These are phyloP conservation scores for Epirrhoe alternata DNA, from an alignment of 2,888 invertebrate genomes.

Conservation along the genomic window DNA sequence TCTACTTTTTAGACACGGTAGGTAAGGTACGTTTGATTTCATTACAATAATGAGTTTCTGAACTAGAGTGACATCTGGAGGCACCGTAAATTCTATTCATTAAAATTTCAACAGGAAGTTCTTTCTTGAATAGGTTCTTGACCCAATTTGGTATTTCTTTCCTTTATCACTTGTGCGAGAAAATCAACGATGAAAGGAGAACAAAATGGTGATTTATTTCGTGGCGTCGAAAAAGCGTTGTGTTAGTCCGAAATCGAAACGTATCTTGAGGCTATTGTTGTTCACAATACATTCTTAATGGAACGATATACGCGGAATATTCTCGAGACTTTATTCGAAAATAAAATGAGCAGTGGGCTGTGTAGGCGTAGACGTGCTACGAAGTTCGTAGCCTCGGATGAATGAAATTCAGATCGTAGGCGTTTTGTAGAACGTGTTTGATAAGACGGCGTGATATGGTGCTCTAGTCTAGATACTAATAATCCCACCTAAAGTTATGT, in stretches of 20 bases:
- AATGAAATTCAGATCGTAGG: not conserved
- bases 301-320: conserved; percentile 38
- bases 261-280: conserved; percentile 48
- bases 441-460: not conserved
- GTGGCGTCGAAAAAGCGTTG: conserved; percentile 33
- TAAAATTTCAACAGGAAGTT: conserved; percentile 20
- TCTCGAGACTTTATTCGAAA: conserved; percentile 16
- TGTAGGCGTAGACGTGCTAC: not conserved
- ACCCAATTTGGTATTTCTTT: conserved; percentile 22
- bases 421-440: conserved; percentile 1
- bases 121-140: conserved; percentile 16
- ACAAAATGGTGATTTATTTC: conserved; percentile 36
- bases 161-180: conserved; percentile 10
- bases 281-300: conserved; percentile 50
- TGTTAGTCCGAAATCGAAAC: conserved; percentile 44
- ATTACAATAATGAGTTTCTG: conserved; percentile 1
- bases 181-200: conserved; percentile 25
- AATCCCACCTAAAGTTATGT: too few relatives aligned
- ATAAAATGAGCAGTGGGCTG: not conserved
- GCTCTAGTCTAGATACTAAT: too few relatives aligned
- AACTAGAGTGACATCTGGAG: conserved; percentile 10
- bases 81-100: conserved; percentile 19
- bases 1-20: not conserved
- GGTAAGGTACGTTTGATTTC: not conserved
- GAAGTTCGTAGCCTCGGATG: conserved; percentile 4